Base-by-base conservation (phyloP, 2,888 invertebrate genomes). In the Microplitis manilae region DNA sequence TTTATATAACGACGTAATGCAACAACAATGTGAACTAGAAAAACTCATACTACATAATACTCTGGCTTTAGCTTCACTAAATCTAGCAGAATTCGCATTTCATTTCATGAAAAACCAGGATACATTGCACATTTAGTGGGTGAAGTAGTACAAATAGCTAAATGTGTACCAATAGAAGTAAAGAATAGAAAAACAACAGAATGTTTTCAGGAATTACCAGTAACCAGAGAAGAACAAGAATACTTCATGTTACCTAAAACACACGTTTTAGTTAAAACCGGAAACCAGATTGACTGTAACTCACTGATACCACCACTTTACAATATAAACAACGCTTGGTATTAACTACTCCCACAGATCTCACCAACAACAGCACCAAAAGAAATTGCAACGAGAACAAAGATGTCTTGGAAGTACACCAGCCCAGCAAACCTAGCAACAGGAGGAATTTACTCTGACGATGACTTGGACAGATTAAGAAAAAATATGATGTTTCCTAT, bases 91-190 rank as follows among this genome's bases (percentile, higher is more conserved):
- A 17, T 78, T 85, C 7, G 83, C 82, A 13, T 80, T 75, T n/a
- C 65, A 83, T 2, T 72, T 82, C 0, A 81, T 83, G 73, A 76
- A 82, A 5, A 78, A 65, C 73, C 77, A 1, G 85, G 83, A 6
- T 82, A 82, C 67, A 79, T 83, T 4, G 83, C 81, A 6, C 60
- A 75, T 71, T 79, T 84, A n/a, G 69, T 77, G 68, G 84, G 84
- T 30, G 68, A 78, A 68, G 75, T 68, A 1, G 39, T 76, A 4
- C 20, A 39, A 20, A 64, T 78, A 5, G 64, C 64, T n/a, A 78
- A 78, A 73, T 78, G 69, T 40, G 50, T 76, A 69, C 50, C 78
- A 0, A 68, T 73, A 1, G 73, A 78, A 15, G 75, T 78, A 5
- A 41, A 62, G 30, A 8, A 20, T 2, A 6, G 76, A 6, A 17